Evolutionary conservation across 2,113 vertebrate species (phyloP).

Genomic region (Grus americana): DNA sequence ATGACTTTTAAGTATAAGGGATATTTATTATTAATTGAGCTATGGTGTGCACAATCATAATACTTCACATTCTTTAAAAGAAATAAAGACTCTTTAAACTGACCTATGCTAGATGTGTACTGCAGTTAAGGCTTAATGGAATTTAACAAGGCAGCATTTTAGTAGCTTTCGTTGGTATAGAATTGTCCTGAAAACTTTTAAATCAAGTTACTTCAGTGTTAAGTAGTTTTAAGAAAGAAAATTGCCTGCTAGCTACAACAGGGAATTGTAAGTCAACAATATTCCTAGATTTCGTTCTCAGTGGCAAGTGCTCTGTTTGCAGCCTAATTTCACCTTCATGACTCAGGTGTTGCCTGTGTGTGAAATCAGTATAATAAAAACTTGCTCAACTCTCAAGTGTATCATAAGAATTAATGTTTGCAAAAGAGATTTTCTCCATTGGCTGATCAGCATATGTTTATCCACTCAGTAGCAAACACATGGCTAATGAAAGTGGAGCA

Average conservation of each 20-base stretch:
- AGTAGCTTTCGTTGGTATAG: background rate
- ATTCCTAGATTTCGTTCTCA: background rate
- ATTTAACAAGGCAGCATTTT: background rate
- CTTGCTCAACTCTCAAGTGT: background rate
- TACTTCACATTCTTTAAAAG: background rate
- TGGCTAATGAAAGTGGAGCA: background rate
- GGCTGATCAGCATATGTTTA: background rate
- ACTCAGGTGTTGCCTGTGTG: background rate
- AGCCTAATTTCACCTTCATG: background rate
- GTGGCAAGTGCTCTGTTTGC: background rate
- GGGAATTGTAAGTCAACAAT: background rate
- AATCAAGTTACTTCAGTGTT: background rate
- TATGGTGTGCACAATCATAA: background rate
- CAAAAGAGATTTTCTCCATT: background rate
- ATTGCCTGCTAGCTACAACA: background rate
- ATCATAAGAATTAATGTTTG: background rate
- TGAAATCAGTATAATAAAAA: background rate
- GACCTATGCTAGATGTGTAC: background rate
- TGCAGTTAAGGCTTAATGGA: background rate
- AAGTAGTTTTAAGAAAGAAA: background rate
- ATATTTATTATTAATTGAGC: background rate
- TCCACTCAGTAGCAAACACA: background rate
- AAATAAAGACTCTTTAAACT: background rate
- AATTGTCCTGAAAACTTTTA: background rate
- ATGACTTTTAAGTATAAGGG: background rate